Percentiles rank a stretch among this genome's conserved stretches.
phyloP scores from a whole-genome alignment of 2,888 invertebrate genomes.

The Lasius fuliginosus region DNA sequence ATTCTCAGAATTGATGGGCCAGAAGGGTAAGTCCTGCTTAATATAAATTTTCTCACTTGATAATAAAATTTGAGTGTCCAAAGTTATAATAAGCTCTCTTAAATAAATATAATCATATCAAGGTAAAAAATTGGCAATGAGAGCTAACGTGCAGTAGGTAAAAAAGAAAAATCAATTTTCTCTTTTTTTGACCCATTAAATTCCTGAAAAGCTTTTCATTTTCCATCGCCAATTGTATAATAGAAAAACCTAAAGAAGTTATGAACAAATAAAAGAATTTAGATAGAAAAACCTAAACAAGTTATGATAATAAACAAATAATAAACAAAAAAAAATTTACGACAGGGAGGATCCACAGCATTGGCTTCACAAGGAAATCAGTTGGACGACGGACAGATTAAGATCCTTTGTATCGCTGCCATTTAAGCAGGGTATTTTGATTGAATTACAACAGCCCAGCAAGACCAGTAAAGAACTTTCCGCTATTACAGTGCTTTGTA shows the following conservation, averaged over 20 bases:
- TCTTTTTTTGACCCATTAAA: too few species aligned
- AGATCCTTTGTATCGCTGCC: conserved; percentile 87
- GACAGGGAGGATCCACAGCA: conserved; percentile 87
- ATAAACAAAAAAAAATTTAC: neutral
- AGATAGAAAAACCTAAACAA: neutral
- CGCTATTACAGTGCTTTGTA: conserved; percentile 80
- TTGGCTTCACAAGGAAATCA: conserved; percentile 87
- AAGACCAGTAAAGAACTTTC: conserved; percentile 81
- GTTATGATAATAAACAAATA: too few species aligned
- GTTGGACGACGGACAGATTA: conserved; percentile 87
- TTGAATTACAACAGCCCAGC: conserved; percentile 86
- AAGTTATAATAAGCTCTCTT: neutral
- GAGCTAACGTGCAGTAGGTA: too few species aligned
- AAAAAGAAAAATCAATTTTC: too few species aligned
- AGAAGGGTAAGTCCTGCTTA: conserved; percentile 82
- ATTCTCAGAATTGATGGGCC: conserved; percentile 86
- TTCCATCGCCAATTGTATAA: too few species aligned
- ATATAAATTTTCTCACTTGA: neutral
- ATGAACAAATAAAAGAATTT: neutral
- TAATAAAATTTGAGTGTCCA: neutral
- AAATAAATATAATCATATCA: too few species aligned
- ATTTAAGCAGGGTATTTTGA: conserved; percentile 87
- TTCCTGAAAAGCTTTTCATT: too few species aligned
- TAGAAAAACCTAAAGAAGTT: neutral
- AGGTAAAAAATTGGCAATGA: too few species aligned